Conservation (phyloP, 2,888 invertebrate genomes). For the Drosophila kambysellisi region DNA sequence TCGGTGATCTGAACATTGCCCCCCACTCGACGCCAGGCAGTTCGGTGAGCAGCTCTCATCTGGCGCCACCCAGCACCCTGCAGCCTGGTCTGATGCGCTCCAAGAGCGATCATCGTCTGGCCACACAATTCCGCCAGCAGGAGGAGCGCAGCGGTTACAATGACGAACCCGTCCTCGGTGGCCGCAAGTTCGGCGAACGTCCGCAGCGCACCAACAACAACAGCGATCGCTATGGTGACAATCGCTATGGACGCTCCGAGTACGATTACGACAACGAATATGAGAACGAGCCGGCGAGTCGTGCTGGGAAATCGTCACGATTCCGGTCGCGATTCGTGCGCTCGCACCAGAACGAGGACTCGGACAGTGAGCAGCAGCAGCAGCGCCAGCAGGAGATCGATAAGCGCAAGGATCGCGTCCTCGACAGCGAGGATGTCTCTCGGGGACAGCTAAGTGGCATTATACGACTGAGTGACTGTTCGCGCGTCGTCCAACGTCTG, state of each 20-base stretch:
- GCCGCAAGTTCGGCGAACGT: slow-evolving; percentile 92
- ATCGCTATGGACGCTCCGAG: slow-evolving; percentile 85
- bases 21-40: slow-evolving; percentile 86
- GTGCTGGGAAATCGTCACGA: slow-evolving; percentile 88
- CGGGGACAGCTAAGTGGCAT: slow-evolving; percentile 95
- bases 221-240: slow-evolving; percentile 86
- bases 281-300: slow-evolving; percentile 87
- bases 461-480: slow-evolving; percentile 93
- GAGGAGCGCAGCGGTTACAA: slow-evolving; percentile 91
- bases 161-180: slow-evolving; percentile 90
- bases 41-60: slow-evolving; percentile 85
- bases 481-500: slow-evolving; percentile 94
- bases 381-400: slow-evolving; percentile 87
- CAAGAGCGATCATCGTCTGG: slow-evolving; percentile 96
- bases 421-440: slow-evolving; percentile 96
- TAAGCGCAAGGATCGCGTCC: slow-evolving; percentile 90
- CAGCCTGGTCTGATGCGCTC: slow-evolving; percentile 94
- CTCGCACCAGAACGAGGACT: slow-evolving; percentile 91
- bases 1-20: slow-evolving; percentile 94
- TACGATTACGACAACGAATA: slow-evolving; percentile 89
- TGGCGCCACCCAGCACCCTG: slow-evolving; percentile 88
- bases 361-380: slow-evolving; percentile 89
- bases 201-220: slow-evolving; percentile 85
- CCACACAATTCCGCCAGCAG: slow-evolving; percentile 94
- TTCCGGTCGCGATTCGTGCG: slow-evolving; percentile 90